Conservation (phyloP, 1,140 invertebrate species). For the Drosophila athabasca region DNA sequence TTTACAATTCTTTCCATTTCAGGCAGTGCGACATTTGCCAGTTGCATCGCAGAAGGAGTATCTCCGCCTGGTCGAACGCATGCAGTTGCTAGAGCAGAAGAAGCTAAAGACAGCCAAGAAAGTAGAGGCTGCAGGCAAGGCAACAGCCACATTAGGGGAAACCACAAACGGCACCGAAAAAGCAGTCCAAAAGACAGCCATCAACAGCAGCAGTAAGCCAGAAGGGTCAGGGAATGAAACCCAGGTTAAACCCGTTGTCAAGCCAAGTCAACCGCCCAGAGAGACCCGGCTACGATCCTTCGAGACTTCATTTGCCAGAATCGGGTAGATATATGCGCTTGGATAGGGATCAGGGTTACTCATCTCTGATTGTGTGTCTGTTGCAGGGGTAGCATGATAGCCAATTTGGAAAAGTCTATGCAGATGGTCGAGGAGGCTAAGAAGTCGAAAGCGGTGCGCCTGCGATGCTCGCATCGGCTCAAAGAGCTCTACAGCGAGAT, state of each 20-base stretch:
- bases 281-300: constrained; percentile 61
- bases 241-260: not conserved
- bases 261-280: constrained; percentile 29
- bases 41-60: constrained; percentile 77
- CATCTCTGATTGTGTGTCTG: not conserved
- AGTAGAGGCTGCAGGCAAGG: not conserved
- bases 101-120: constrained; percentile 26
- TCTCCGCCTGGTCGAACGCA: constrained; percentile 68
- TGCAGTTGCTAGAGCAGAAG: constrained; percentile 75
- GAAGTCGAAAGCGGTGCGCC: constrained; percentile 57
- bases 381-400: constrained; percentile 61
- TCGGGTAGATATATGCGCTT: constrained; percentile 53
- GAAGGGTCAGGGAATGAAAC: not conserved
- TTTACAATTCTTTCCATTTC: not conserved
- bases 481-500: constrained; percentile 68
- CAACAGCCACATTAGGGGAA: not conserved
- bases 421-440: constrained; percentile 68
- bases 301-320: constrained; percentile 70
- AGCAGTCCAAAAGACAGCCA: not conserved
- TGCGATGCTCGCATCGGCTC: constrained; percentile 58
- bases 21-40: constrained; percentile 80
- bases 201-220: not conserved
- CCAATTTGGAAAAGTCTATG: constrained; percentile 69
- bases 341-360: too few relatives aligned
- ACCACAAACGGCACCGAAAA: not conserved